Conservation (phyloP, 2,113 vertebrate species). For the Limnothrissa miodon region DNA sequence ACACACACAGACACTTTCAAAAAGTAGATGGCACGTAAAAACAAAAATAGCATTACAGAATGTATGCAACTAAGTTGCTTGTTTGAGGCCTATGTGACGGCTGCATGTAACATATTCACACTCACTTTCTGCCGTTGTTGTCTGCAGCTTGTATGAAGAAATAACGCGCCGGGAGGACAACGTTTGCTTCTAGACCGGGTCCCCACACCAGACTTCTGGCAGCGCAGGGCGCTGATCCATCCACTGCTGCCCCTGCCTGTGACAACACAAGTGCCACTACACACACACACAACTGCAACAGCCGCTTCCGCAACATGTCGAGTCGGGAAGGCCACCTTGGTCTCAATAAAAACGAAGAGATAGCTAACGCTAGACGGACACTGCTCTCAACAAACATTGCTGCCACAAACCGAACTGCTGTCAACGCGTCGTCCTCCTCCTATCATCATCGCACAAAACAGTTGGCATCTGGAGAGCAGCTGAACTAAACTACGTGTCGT, state of each 20-base stretch:
- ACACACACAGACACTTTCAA: too few species aligned
- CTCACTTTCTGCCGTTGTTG: slow-evolving; percentile 81
- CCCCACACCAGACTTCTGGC: slow-evolving; percentile 83
- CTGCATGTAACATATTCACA: slow-evolving; percentile 21
- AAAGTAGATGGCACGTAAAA: not conserved
- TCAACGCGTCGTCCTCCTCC: not conserved
- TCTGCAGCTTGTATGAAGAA: slow-evolving; percentile 92
- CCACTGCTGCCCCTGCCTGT: slow-evolving; percentile 22
- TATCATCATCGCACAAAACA: not conserved
- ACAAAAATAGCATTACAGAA: not conserved
- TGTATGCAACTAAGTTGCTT: not conserved
- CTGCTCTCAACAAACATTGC: not conserved
- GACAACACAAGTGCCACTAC: not conserved
- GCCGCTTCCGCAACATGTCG: not conserved
- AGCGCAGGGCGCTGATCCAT: slow-evolving; percentile 57
- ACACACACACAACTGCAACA: not conserved
- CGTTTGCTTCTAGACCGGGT: slow-evolving; percentile 78
- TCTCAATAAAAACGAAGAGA: not conserved
- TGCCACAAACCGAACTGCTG: not conserved
- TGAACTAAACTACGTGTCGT: not conserved
- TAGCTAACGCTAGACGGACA: too few species aligned
- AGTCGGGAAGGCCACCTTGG: not conserved
- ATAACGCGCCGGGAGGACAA: slow-evolving; percentile 88
- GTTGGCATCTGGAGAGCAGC: not conserved
- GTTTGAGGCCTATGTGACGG: not conserved